Evolutionary conservation across 2,113 vertebrate species (phyloP), one percentile per base, ranked within the genome.

Genomic region (Eleginops maclovinus): DNA sequence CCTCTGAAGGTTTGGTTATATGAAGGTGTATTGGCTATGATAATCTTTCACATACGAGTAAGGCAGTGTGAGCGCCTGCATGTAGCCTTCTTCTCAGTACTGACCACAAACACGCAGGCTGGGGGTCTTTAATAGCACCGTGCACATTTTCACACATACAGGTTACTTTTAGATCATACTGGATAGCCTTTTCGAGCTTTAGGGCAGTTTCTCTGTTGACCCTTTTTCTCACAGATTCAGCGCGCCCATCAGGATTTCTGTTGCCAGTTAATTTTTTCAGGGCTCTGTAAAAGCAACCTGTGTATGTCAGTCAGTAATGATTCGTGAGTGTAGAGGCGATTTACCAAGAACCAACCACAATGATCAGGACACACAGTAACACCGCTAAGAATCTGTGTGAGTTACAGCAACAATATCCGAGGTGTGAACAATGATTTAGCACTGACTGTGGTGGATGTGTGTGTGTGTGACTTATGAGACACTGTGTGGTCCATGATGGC

Each of bases 391-490:
- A 41, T 43, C 22, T 36, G 22, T 74, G 74, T 88, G 82, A 89
- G 41, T 85, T 75, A 85, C 9, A 12, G 36, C 28, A 71, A 77
- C 75, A 68, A 24, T 49, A 50, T 63, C 70, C 47, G 46, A 83
- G 60, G 75, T 87, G 73, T 72, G 69, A 83, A 71, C 47, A 75
- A 85, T 9, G 22, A 75, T 66, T 66, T 43, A 49, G 73, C 14
- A 0, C 22, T 56, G 47, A 74, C 41, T 75, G 73, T 49, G 54
- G 81, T 46, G 50, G 54, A 68, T 28, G 24, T 65, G 65, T 56
- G 28, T 6, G 4, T 85, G 79, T n/a, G n/a, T n/a, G n/a, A 86
- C 62, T 88, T 85, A 84, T 81, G 79, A 71, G 76, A 81, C 72
- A 56, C 61, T 1, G 3, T 69, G 47, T 46, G 74, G 53, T 67